Percentiles rank a stretch among this genome's conserved stretches.
Evolutionary conservation across 2,888 invertebrate genomes (phyloP).

Genomic region (Sesia apiformis): DNA sequence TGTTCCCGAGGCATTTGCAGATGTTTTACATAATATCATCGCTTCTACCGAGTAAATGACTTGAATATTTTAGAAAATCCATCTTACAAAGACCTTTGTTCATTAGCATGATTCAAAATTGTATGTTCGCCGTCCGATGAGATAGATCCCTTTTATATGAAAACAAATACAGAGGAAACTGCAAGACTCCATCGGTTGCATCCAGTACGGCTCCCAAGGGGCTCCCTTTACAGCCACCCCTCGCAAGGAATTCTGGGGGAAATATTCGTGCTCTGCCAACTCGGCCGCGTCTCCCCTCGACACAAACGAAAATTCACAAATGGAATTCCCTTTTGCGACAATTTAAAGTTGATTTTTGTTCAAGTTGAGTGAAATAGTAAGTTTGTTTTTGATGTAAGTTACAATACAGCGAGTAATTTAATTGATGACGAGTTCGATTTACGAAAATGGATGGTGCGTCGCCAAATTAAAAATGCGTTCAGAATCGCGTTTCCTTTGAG

Average conservation of each 20-base stretch:
- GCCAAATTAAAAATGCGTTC: slow-evolving; percentile 23
- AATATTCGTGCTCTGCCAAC: slow-evolving; percentile 31
- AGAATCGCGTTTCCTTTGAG: slow-evolving; percentile 11
- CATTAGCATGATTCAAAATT: not conserved
- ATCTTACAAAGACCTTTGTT: not conserved
- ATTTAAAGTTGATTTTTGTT: not conserved
- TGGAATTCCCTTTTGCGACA: not conserved
- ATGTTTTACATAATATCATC: too few relatives aligned
- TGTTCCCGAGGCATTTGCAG: too few relatives aligned
- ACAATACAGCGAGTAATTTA: slow-evolving; percentile 65
- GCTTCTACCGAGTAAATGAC: too few relatives aligned
- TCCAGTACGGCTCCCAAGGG: slow-evolving; percentile 40
- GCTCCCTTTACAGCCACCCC: slow-evolving; percentile 29
- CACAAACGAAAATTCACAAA: not conserved
- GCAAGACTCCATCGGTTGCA: slow-evolving; percentile 45
- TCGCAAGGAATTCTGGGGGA: slow-evolving; percentile 39
- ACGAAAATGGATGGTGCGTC: slow-evolving; percentile 50
- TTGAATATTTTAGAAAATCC: too few relatives aligned
- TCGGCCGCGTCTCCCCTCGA: slow-evolving; percentile 16
- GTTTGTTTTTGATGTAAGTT: slow-evolving; percentile 20
- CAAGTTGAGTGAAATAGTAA: not conserved
- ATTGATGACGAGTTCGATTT: slow-evolving; percentile 70
- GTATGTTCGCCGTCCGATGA: not conserved
- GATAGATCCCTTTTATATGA: slow-evolving; percentile 7
- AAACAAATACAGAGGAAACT: slow-evolving; percentile 42